A percentile compares a stretch with the other conserved stretches of the same genome.
These are phyloP conservation scores for Trichacis sp. DNA, from an alignment of 2,888 invertebrate species.

Conservation along the genomic window DNA sequence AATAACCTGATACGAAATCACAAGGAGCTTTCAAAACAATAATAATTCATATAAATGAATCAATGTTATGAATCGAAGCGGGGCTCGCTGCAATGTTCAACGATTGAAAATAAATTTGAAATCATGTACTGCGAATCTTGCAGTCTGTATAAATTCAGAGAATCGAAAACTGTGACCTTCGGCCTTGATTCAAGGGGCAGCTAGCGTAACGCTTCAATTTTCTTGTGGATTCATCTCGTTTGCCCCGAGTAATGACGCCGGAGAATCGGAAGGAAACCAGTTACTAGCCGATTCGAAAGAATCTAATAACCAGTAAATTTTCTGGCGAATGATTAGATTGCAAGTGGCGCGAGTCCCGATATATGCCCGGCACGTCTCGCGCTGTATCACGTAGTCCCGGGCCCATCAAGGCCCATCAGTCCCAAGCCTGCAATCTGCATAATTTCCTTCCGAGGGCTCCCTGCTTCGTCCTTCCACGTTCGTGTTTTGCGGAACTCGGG, in stretches of 20 bases:
- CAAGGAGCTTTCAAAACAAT: background rate
- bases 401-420: slow-evolving; percentile 62
- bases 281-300: slow-evolving; percentile 2
- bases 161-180: background rate
- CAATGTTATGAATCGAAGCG: background rate
- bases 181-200: slow-evolving; percentile 1
- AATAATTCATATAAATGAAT: background rate
- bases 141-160: background rate
- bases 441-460: slow-evolving; percentile 59
- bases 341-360: slow-evolving; percentile 25
- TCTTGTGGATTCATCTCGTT: background rate
- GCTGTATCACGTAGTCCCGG: slow-evolving; percentile 29
- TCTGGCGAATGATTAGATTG: slow-evolving; percentile 22
- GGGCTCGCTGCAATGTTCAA: background rate
- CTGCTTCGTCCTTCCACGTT: slow-evolving; percentile 53
- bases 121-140: background rate
- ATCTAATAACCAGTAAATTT: slow-evolving; percentile 18
- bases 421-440: slow-evolving; percentile 67
- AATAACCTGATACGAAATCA: background rate
- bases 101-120: background rate
- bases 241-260: background rate
- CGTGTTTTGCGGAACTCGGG: slow-evolving; percentile 45
- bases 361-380: slow-evolving; percentile 55
- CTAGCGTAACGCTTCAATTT: background rate
- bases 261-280: slow-evolving; percentile 11